phyloP scores from a whole-genome alignment of 1,140 invertebrate genomes.

The Oncopeltus fasciatus region DNA sequence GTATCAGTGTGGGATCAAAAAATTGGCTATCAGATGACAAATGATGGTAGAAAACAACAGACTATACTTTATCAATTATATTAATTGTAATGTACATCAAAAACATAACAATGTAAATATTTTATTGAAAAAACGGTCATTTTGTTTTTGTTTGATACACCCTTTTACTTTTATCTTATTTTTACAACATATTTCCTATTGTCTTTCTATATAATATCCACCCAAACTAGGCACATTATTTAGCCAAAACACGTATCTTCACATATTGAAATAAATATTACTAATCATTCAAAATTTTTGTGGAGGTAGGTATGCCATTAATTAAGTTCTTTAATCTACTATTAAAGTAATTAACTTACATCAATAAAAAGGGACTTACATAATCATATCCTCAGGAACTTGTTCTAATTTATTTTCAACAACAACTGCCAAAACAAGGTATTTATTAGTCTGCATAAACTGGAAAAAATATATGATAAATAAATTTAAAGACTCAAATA shows the following conservation, averaged over 20 bases:
- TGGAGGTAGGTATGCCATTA: background rate
- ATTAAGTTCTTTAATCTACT: background rate
- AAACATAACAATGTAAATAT: no score
- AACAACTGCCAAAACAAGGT: constrained; percentile 69
- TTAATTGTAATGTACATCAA: no score
- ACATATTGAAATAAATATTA: background rate
- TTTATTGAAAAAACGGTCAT: no score
- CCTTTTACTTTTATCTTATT: no score
- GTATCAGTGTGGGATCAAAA: no score
- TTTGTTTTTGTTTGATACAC: no score
- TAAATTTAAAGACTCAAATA: no score
- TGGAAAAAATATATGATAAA: no score
- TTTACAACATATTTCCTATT: background rate
- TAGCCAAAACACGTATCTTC: background rate
- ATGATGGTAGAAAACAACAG: no score
- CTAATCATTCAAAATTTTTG: background rate
- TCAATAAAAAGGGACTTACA: constrained; percentile 30
- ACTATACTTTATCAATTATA: no score
- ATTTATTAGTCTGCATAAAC: constrained; percentile 68
- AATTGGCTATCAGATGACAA: no score
- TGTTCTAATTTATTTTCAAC: constrained; percentile 76
- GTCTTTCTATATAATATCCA: background rate
- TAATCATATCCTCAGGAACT: constrained; percentile 61
- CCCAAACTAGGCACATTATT: background rate
- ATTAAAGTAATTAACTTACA: background rate